Evolutionary conservation across 2,888 invertebrate species (phyloP), one percentile per base, ranked within the genome.

Genomic region (Xestia sexstrigata): DNA sequence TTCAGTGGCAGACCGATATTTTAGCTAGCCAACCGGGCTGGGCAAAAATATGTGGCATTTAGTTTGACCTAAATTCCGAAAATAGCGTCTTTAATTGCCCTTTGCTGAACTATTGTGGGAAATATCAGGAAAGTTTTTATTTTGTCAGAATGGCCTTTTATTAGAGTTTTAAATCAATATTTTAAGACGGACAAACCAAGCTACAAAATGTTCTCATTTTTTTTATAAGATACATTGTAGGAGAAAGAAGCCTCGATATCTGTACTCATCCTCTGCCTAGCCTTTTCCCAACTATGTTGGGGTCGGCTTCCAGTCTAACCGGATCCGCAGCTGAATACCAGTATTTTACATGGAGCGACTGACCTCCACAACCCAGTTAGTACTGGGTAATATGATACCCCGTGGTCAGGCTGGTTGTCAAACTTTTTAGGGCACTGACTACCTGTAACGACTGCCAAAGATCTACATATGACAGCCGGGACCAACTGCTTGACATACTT

Each of bases 21-120:
- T 69, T 42, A 47, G 58, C 58, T 11, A 15, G 17, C 17, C 30
- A 63, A 17, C 39, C 49, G 8, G 47, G 15, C 13, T 23, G 47
- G 42, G 2, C 39, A 23, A 42, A 75, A 75, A 78, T 75, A 62
- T 62, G 62, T 70, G 84, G 26, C 60, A 77, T 85, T 85, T 67
- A 63, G 60, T 23, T 26, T 80, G 78, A 70, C 69, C 63, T 83
- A 11, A 65, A 49, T 73, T 58, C 17, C 45, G 23, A 13, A 42
- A 74, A 45, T 74, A 62, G 23, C 11, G 39, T 11, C 39, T 23
- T 65, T 45, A 52, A 69, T 80, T 47, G 45, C 26, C 26, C 30
- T 79, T 45, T 23, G 15, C n/a, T 42, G 11, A 45, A 35, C 58
- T 70, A 70, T 66, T 66, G 26, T n/a, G 15, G 17, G 9, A 9